Evolutionary conservation across 2,113 vertebrate species (phyloP).

Genomic region (Pardalotus punctatus): DNA sequence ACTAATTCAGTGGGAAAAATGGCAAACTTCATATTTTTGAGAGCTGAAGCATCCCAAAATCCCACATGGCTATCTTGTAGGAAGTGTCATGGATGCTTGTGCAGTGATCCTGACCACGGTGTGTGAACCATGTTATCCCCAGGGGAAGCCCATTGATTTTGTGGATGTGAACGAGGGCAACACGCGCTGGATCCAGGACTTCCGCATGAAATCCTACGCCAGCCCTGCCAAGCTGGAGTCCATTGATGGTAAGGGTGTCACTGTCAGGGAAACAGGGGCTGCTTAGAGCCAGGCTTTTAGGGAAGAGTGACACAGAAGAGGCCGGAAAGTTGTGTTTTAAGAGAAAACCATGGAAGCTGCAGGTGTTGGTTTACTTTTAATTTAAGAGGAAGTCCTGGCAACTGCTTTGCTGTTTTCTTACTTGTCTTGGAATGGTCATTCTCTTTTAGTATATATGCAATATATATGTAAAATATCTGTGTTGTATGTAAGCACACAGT

Average conservation of each 20-base stretch:
- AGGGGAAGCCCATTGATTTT: constrained; percentile 93
- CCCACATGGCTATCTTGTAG: rapidly evolving
- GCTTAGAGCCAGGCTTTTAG: neutral
- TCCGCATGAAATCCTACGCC: constrained; percentile 86
- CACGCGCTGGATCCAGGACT: constrained; percentile 94
- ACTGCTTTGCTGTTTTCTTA: neutral
- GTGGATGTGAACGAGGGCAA: constrained; percentile 84
- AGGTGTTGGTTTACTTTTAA: neutral
- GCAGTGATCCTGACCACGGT: neutral
- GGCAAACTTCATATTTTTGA: neutral
- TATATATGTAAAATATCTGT: neutral
- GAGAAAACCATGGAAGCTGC: neutral
- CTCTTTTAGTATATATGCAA: neutral
- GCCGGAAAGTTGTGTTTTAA: neutral
- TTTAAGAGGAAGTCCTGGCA: neutral
- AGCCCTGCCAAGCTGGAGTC: constrained; percentile 94
- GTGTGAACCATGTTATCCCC: neutral
- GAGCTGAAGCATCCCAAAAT: neutral
- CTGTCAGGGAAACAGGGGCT: neutral
- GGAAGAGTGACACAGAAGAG: rapidly evolving
- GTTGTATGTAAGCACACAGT: neutral
- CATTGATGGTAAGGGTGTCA: constrained; percentile 78
- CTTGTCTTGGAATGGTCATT: neutral
- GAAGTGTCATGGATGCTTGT: rapidly evolving
- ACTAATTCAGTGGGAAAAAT: neutral